Base-by-base conservation (phyloP, 2,888 invertebrate species). In the Melanchra persicariae region DNA sequence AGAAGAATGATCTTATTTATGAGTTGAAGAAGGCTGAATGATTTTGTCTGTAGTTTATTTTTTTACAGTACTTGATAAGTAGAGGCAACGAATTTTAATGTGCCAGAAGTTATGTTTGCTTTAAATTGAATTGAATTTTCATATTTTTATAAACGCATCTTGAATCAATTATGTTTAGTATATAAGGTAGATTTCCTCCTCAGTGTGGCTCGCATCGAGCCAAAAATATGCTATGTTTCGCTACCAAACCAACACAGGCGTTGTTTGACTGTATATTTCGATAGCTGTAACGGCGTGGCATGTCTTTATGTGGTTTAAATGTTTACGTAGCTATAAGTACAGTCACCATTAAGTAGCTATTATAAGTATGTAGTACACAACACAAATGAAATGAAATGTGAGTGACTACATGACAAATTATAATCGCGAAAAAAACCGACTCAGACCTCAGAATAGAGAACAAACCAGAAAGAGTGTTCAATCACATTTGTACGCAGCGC, bases 121-220 rank as follows among this genome's bases (percentile, higher is more conserved):
- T 10, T 65, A 51, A 8, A 22, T 24, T 51, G 6, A 45, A 51
- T 72, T 19, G 17, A 47, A 52, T 72, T 54, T 70, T 52, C 10
- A 12, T 70, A 59, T 70, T 70, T 70, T 70, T 63, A 72, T 54
- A 54, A 2, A 3, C 9, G 54, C 1, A 24, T 54, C 22, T 26
- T n/a, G 12, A 52, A 47, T 40, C 15, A n/a, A 24, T 66, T 37
- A 22, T 37, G 8, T 47, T 69, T 68, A 47, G 22, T 12, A 40
- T 40, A 19, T 63, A 30, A 55, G 47, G n/a, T 61, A 34, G 34
- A 15, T 45, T 71, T 37, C 26, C 45, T 40, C 9, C 19, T 45
- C 12, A 62, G 15, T 24, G 30, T 72, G 65, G 52, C 76, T 76
- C 78, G 76, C 52, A 76, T 76, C 76, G 78, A 76, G 76, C 58